Conservation (phyloP, 2,888 invertebrate genomes). For the Eumacrocentrus americanus region DNA sequence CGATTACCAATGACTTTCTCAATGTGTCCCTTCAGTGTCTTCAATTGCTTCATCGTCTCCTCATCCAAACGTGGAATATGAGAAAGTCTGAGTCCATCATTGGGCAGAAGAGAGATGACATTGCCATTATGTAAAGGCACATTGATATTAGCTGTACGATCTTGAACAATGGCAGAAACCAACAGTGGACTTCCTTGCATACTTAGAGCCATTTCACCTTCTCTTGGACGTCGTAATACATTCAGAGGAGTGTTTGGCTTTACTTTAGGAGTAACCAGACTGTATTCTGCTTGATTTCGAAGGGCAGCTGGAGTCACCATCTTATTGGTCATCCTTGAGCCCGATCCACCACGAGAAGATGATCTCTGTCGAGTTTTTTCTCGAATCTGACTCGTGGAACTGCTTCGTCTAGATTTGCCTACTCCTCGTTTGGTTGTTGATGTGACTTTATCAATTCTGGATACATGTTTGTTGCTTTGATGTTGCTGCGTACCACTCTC, state of each 20-base stretch:
- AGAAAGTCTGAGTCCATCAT: slow-evolving; percentile 61
- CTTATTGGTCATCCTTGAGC: slow-evolving; percentile 27
- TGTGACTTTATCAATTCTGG: slow-evolving; percentile 24
- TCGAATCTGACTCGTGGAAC: slow-evolving; percentile 20
- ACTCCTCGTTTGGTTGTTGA: slow-evolving; percentile 13
- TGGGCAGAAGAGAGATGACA: slow-evolving; percentile 69
- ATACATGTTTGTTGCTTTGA: slow-evolving; percentile 19
- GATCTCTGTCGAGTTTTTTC: slow-evolving; percentile 5
- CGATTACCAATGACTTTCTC: slow-evolving; percentile 44
- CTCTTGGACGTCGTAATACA: slow-evolving; percentile 67
- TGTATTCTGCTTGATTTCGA: slow-evolving; percentile 31
- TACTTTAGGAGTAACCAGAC: slow-evolving; percentile 62
- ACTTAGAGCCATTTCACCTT: slow-evolving; percentile 72
- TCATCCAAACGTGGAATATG: slow-evolving; percentile 60
- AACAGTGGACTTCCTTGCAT: slow-evolving; percentile 73
- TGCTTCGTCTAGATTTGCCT: slow-evolving; percentile 14
- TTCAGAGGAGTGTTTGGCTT: slow-evolving; percentile 69
- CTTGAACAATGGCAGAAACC: slow-evolving; percentile 63
- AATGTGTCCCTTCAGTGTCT: slow-evolving; percentile 49
- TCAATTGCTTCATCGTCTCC: slow-evolving; percentile 49
- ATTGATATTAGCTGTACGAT: slow-evolving; percentile 70
- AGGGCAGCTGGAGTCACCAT: slow-evolving; percentile 46
- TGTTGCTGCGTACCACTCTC: slow-evolving; percentile 37
- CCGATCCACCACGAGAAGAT: background rate
- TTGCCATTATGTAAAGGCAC: slow-evolving; percentile 71